These are phyloP conservation scores for Nemopilema nomurai DNA, from an alignment of 30 jellyfish, hydroid and myxozoan genomes.

Conservation along the genomic window DNA sequence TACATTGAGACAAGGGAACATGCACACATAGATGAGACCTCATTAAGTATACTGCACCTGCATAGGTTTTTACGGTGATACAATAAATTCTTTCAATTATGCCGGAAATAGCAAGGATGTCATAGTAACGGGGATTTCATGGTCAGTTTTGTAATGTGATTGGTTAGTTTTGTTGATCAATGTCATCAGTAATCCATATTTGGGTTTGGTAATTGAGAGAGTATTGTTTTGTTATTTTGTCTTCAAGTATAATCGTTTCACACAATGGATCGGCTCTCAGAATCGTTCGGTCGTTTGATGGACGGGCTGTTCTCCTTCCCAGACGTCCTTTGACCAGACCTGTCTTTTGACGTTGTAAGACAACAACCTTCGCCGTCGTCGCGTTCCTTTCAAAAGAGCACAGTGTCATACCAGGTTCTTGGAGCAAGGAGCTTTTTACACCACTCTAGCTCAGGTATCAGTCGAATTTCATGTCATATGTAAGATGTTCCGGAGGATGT, in stretches of 20 bases:
- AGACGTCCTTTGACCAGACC: slow-evolving; percentile 44
- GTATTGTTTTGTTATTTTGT: slow-evolving; percentile 68
- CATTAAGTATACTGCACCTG: slow-evolving; percentile 61
- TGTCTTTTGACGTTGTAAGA: slow-evolving; percentile 28
- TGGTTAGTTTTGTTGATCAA: slow-evolving; percentile 65
- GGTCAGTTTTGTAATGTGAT: slow-evolving; percentile 65
- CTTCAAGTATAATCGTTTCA: slow-evolving; percentile 50
- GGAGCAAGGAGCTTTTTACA: slow-evolving; percentile 12
- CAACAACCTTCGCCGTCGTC: slow-evolving; percentile 50
- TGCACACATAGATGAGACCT: slow-evolving; percentile 4
- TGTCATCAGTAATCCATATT: slow-evolving; percentile 66
- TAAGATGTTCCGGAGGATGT: neutral
- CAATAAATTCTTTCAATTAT: slow-evolving; percentile 62
- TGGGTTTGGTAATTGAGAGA: slow-evolving; percentile 78
- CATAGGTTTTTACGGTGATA: slow-evolving; percentile 56
- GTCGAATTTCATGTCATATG: neutral
- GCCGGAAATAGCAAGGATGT: slow-evolving; percentile 73
- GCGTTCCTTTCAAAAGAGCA: slow-evolving; percentile 36
- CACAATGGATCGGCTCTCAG: slow-evolving; percentile 53
- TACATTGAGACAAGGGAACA: neutral
- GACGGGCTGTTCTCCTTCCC: slow-evolving; percentile 56
- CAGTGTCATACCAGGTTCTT: slow-evolving; percentile 31
- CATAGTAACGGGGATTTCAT: slow-evolving; percentile 69
- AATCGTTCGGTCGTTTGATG: slow-evolving; percentile 33
- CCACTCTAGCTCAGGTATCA: slow-evolving; percentile 7